Conservation (phyloP, 1,140 invertebrate genomes). For the Potamilus streckersoni region DNA sequence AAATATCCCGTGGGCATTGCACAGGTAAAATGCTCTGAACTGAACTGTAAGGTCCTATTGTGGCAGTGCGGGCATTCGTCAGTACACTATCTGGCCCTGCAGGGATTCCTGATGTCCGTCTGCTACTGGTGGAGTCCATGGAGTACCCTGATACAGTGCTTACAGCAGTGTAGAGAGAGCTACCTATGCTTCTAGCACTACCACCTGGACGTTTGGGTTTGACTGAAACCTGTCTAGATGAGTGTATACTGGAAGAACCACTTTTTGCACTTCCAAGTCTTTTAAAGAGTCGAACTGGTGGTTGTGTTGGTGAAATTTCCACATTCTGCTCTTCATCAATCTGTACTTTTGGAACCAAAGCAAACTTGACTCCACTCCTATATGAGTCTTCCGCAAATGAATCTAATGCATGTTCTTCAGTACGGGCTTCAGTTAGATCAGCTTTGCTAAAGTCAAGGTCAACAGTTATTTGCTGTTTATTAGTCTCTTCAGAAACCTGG, state of each 20-base stretch:
- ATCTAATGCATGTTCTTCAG: too few relatives aligned
- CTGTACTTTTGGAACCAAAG: too few relatives aligned
- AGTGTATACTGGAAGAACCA: not conserved
- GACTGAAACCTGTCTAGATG: not conserved
- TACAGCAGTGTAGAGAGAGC: conserved; percentile 22
- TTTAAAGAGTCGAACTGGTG: conserved; percentile 38
- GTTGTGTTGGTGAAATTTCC: too few relatives aligned
- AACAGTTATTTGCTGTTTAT: too few relatives aligned
- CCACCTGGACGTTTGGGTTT: conserved; percentile 17
- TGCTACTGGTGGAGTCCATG: conserved; percentile 25
- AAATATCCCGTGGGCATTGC: conserved; percentile 39
- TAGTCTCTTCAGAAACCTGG: too few relatives aligned
- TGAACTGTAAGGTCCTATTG: conserved; percentile 50
- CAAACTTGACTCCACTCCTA: too few relatives aligned
- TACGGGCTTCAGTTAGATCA: too few relatives aligned
- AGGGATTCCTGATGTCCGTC: conserved; percentile 40
- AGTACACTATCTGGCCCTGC: conserved; percentile 35
- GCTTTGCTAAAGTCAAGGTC: too few relatives aligned
- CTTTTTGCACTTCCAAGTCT: conserved; percentile 40
- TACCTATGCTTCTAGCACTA: conserved; percentile 33
- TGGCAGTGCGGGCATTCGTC: conserved; percentile 38
- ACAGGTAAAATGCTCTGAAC: conserved; percentile 48
- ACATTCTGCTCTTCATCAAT: too few relatives aligned
- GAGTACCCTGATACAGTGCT: conserved; percentile 22
- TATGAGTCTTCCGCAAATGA: too few relatives aligned